These are phyloP conservation scores for Drosophila barbarae DNA, from an alignment of 2,888 invertebrate genomes.

Conservation along the genomic window DNA sequence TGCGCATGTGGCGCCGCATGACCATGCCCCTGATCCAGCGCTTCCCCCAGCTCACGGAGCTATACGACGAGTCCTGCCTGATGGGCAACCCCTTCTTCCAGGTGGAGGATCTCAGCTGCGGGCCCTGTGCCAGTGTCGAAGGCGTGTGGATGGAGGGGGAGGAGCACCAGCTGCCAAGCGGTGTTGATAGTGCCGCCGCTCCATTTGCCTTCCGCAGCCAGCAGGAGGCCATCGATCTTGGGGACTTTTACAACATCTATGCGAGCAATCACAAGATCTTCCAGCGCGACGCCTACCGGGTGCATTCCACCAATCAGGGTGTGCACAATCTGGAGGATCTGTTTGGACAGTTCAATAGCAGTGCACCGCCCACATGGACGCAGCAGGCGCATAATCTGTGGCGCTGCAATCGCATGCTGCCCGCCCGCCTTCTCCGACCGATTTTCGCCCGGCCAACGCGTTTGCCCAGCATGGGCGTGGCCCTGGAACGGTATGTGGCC, in stretches of 20 bases:
- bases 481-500: constrained; percentile 87
- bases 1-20: constrained; percentile 86
- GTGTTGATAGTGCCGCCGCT: constrained; percentile 60
- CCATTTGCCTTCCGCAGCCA: constrained; percentile 84
- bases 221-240: constrained; percentile 81
- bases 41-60: constrained; percentile 87
- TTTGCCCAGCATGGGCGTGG: constrained; percentile 87
- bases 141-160: constrained; percentile 80
- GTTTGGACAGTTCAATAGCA: constrained; percentile 77
- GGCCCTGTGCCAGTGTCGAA: constrained; percentile 87
- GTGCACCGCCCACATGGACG: constrained; percentile 21
- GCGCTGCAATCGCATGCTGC: constrained; percentile 89
- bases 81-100: constrained; percentile 91
- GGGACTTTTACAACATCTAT: constrained; percentile 83
- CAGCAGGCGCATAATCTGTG: constrained; percentile 77
- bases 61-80: constrained; percentile 92
- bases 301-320: constrained; percentile 77
- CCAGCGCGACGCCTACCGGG: constrained; percentile 83
- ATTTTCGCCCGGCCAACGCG: constrained; percentile 86
- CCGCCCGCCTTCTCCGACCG: constrained; percentile 86
- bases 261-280: constrained; percentile 82
- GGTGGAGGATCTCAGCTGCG: constrained; percentile 90
- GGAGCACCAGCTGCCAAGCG: constrained; percentile 49
- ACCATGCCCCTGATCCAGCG: constrained; percentile 88
- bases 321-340: constrained; percentile 79